phyloP scores from a whole-genome alignment of 2,888 invertebrate species.

The Drosophila leonis region DNA sequence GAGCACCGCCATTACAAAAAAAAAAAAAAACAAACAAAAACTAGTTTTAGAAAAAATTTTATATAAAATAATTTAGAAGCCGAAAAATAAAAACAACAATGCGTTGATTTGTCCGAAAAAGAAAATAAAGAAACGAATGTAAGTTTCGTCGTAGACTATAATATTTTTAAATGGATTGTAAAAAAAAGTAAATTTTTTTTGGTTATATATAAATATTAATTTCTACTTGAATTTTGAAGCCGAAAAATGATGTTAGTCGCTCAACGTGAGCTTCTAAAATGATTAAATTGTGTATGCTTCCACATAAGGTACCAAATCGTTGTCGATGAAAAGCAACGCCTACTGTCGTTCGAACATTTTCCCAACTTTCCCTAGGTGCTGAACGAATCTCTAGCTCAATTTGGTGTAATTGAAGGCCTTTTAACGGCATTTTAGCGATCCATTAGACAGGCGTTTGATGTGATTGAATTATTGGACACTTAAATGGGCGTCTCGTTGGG shows the following conservation, averaged over 20 bases:
- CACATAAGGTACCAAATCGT: not conserved
- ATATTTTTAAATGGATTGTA: not conserved
- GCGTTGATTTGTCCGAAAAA: not conserved
- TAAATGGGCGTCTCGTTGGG: conserved; percentile 72
- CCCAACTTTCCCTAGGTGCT: conserved; percentile 65
- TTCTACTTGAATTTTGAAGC: conserved; percentile 30
- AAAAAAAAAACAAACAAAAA: not conserved
- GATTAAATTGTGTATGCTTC: not conserved
- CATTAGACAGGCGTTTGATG: conserved; percentile 77
- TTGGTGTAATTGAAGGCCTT: conserved; percentile 76
- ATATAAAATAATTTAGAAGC: conserved; percentile 9
- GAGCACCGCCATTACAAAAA: not conserved
- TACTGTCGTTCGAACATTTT: conserved; percentile 40
- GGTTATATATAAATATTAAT: not conserved
- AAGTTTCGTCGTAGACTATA: not conserved
- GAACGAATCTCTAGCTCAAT: conserved; percentile 52
- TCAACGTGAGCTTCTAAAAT: conserved; percentile 41
- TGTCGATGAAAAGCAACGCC: conserved; percentile 34
- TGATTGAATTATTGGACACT: conserved; percentile 82
- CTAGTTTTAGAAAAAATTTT: not conserved
- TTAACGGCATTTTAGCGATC: conserved; percentile 70
- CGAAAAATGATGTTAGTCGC: conserved; percentile 38
- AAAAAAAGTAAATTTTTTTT: not conserved
- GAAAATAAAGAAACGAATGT: not conserved
- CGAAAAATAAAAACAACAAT: conserved; percentile 1